These are phyloP conservation scores for Lepisosteus oculatus DNA, from an alignment of 2,113 vertebrate genomes.

Conservation along the genomic window DNA sequence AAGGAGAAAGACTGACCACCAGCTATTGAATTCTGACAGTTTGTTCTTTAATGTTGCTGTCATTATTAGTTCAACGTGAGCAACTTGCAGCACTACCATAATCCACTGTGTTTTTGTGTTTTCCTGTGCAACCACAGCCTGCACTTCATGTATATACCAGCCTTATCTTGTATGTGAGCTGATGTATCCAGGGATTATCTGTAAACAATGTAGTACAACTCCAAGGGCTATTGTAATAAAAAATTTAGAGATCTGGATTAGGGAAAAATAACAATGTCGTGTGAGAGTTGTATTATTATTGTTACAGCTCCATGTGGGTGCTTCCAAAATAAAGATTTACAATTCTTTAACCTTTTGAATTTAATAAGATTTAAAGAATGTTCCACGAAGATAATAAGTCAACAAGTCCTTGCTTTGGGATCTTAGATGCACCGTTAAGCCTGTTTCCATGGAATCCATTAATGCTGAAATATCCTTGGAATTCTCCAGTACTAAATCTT, in stretches of 20 bases:
- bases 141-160: not conserved
- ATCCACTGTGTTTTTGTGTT: slow-evolving; percentile 10
- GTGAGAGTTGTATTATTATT: not conserved
- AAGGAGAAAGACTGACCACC: slow-evolving; percentile 13
- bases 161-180: slow-evolving; percentile 6
- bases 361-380: slow-evolving; percentile 83
- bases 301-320: slow-evolving; percentile 72
- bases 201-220: slow-evolving; percentile 57
- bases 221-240: slow-evolving; percentile 52
- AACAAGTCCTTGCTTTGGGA: slow-evolving; percentile 77
- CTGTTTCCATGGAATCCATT: slow-evolving; percentile 85
- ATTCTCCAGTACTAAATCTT: slow-evolving; percentile 94
- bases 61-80: slow-evolving; percentile 2
- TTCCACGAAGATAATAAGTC: slow-evolving; percentile 82
- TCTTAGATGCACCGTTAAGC: slow-evolving; percentile 71
- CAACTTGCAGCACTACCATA: not conserved
- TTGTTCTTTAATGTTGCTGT: slow-evolving; percentile 17
- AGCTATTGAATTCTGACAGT: slow-evolving; percentile 14
- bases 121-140: not conserved
- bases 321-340: slow-evolving; percentile 81
- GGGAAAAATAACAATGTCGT: slow-evolving; percentile 7
- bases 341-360: slow-evolving; percentile 81
- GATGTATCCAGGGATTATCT: slow-evolving; percentile 51
- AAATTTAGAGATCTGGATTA: slow-evolving; percentile 54
- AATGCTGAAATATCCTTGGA: slow-evolving; percentile 92